Percentiles rank a stretch among this genome's conserved stretches.
Evolutionary conservation across 2,113 vertebrate genomes (phyloP).

Genomic region (Scalopus aquaticus): DNA sequence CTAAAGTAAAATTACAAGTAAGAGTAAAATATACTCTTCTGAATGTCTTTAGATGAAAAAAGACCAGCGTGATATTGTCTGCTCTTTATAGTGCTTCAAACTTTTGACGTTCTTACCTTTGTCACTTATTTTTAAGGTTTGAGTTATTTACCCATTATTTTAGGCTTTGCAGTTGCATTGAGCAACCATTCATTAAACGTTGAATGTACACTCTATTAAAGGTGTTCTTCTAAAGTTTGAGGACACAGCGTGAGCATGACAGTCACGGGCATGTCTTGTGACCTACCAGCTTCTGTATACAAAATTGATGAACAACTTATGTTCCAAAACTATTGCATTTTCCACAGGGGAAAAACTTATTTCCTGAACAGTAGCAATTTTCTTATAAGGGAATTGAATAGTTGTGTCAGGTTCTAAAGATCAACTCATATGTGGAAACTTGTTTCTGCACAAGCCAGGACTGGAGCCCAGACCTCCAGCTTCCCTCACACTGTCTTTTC

Average conservation of each 20-base stretch:
- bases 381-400: conserved; percentile 36
- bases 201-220: not conserved
- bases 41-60: not conserved
- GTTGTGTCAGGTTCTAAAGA: not conserved
- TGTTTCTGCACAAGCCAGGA: not conserved
- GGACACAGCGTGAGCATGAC: not conserved
- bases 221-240: not conserved
- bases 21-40: not conserved
- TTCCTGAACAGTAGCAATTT: not conserved
- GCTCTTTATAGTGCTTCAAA: not conserved
- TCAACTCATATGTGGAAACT: not conserved
- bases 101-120: not conserved
- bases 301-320: conserved; percentile 27
- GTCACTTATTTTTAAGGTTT: not conserved
- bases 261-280: not conserved
- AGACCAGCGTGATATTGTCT: not conserved
- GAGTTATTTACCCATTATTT: not conserved
- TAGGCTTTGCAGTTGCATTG: not conserved
- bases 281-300: not conserved
- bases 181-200: not conserved
- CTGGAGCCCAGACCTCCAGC: not conserved
- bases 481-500: not conserved
- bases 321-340: not conserved
- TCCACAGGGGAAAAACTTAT: not conserved
- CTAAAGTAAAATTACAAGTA: conserved; percentile 2